Evolutionary conservation across 2,797 vertebrate species (phyloP), one percentile per base, ranked within the genome.

Genomic region (Anas georgica): DNA sequence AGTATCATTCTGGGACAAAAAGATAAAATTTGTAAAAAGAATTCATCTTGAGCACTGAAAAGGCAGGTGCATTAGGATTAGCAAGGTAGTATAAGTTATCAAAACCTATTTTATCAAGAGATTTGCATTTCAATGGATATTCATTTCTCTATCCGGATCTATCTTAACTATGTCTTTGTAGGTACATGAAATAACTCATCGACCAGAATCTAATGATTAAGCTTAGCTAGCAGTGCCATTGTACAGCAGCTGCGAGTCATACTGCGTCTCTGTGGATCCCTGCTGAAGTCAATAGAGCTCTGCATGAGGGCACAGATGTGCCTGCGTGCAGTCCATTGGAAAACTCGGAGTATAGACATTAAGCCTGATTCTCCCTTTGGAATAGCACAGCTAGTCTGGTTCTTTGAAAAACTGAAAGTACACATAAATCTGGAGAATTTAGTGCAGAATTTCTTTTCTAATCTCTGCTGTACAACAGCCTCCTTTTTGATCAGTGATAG

Each of bases 51-150:
- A 46, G 56, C 58, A 70, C 77, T 83, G 82, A 88, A 88, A 91
- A 95, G 41, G 48, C 80, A 88, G 60, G 17, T 86, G 74, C 74
- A 88, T 91, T 90, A 91, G 48, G 63, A 93, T 92, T 77, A 84
- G 60, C 74, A 54, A 63, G 45, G 80, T 58, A 92, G 74, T 1
- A 1, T 37, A 67, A 74, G 88, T 94, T 92, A 93, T 96, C 94
- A 96, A 92, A 90, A 77, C 45, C 83, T 62, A 86, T 92, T 94
- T 95, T 86, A 82, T 29, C 43, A 43, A 74, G 70, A 69, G 35
- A 94, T 97, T 96, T 96, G 56, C 94, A 96, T 96, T 93, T 96
- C 89, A 96, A 95, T 86, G 70, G 92, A 83, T 93, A 93, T 96
- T 94, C 52, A 83, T 92, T 96, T 91, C 60, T 90, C 90, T 91